Percentiles rank a stretch among this genome's conserved stretches.
Evolutionary conservation across 2,797 vertebrate genomes (phyloP).

Genomic region (Cirrhinus molitorella): DNA sequence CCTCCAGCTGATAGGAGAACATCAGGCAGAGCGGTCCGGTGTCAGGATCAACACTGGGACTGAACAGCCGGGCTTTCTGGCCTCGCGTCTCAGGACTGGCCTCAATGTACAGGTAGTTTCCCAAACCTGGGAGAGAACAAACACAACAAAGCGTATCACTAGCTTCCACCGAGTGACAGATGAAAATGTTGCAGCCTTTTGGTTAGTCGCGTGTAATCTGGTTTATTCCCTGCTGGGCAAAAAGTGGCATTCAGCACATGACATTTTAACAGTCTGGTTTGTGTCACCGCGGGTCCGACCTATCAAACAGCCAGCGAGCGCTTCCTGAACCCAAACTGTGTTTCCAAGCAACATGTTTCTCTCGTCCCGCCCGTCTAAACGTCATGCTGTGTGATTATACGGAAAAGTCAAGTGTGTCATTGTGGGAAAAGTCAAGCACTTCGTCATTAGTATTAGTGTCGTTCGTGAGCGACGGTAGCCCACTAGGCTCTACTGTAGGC

Average conservation of each 20-base stretch:
- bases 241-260: neutral
- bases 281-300: constrained; percentile 64
- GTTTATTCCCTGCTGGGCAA: neutral
- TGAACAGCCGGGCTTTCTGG: constrained; percentile 87
- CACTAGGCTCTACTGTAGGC: constrained; percentile 41
- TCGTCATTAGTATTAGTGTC: constrained; percentile 57
- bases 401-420: constrained; percentile 51
- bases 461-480: constrained; percentile 26
- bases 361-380: constrained; percentile 11
- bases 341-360: constrained; percentile 13
- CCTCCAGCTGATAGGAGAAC: constrained; percentile 92
- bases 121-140: constrained; percentile 67
- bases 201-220: neutral
- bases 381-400: constrained; percentile 25
- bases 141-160: neutral
- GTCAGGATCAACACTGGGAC: constrained; percentile 84
- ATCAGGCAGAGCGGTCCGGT: constrained; percentile 90
- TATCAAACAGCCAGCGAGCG: constrained; percentile 68
- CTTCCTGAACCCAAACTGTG: constrained; percentile 46
- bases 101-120: constrained; percentile 82
- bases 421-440: constrained; percentile 53
- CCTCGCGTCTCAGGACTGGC: constrained; percentile 84
- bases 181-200: neutral
- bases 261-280: constrained; percentile 45
- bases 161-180: neutral